Evolutionary conservation across 2,797 vertebrate species (phyloP).

Genomic region (Cetoscarus ocellatus): DNA sequence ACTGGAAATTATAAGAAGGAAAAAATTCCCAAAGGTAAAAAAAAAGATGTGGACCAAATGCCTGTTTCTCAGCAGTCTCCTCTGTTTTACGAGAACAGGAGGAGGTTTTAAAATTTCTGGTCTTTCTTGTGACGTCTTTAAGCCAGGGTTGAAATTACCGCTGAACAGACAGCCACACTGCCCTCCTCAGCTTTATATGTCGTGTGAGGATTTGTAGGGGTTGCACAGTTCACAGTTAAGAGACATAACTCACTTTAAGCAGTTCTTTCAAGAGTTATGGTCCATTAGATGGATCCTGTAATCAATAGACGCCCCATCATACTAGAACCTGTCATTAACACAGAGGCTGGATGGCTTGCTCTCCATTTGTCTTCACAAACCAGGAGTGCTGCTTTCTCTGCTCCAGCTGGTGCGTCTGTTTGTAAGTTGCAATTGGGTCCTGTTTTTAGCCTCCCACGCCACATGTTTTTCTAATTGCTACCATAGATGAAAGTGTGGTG

Average conservation of each 20-base stretch:
- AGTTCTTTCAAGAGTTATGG: conserved; percentile 75
- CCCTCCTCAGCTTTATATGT: conserved; percentile 60
- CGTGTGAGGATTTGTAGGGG: conserved; percentile 64
- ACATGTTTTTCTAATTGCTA: conserved; percentile 84
- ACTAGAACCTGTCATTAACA: conserved; percentile 77
- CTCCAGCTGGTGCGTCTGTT: conserved; percentile 77
- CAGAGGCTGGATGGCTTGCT: conserved; percentile 60
- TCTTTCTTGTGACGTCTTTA: conserved; percentile 55
- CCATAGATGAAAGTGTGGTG: conserved; percentile 65
- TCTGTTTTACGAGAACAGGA: conserved; percentile 68
- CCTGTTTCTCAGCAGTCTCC: conserved; percentile 11
- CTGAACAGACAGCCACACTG: conserved; percentile 62
- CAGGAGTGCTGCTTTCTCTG: conserved; percentile 66
- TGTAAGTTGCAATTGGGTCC: conserved; percentile 69
- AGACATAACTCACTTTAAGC: conserved; percentile 69
- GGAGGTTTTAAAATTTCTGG: conserved; percentile 60
- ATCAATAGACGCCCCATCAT: conserved; percentile 80
- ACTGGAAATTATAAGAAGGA: no score
- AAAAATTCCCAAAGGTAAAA: background rate
- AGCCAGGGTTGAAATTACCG: conserved; percentile 61
- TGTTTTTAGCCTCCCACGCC: conserved; percentile 61
- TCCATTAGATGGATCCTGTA: conserved; percentile 84
- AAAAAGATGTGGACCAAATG: conserved; percentile 17
- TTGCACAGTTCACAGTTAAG: conserved; percentile 75
- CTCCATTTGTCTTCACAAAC: conserved; percentile 67